Base-by-base conservation (phyloP, 2,888 invertebrate species). In the Julus scanicus region DNA sequence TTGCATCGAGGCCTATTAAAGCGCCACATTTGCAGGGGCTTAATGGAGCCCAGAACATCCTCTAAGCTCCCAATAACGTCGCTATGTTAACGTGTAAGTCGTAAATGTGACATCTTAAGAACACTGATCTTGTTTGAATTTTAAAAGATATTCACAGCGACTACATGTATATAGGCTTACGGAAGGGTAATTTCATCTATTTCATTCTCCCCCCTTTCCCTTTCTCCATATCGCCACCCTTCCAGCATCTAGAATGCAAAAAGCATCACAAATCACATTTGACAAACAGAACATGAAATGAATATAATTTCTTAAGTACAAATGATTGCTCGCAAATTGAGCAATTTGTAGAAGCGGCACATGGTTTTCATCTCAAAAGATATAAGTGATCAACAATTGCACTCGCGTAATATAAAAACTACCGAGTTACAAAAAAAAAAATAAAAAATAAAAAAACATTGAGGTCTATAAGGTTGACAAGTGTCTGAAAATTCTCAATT, bases 41-140 rank as follows among this genome's bases (percentile, higher is more conserved):
- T 85, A 85, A 49, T 49, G 48, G 48, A 44, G 48, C 44, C 48
- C 44, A 85, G 49, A 85, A 85, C 85, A 85, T 85, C 49, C 49
- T 49, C 49, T 85, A 85, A 85, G 85, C 85, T 85, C 49, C 85
- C 85, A 85, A 85, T 85, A 85, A 85, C 44, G 85, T 85, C 85
- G 48, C 85, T 85, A 85, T 85, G 85, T 44, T 44, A 48, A 85
- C 85, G 85, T 39, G 85, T 85, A 49, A 49, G 85, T 85, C 85
- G 85, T 85, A 85, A 85, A 85, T 85, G 85, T 85, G 85, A 85
- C 85, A 85, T 85, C 85, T 85, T 85, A 48, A 85, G 49, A 49
- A 85, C 44, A 85, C 85, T 86, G 86, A 86, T 86, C 86, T 86
- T 86, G 86, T 86, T 86, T 49, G 53, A 86, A 86, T 86, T 86